These are phyloP conservation scores for Neolamprologus toae DNA, from an alignment of 2,113 vertebrate genomes.

Conservation along the genomic window DNA sequence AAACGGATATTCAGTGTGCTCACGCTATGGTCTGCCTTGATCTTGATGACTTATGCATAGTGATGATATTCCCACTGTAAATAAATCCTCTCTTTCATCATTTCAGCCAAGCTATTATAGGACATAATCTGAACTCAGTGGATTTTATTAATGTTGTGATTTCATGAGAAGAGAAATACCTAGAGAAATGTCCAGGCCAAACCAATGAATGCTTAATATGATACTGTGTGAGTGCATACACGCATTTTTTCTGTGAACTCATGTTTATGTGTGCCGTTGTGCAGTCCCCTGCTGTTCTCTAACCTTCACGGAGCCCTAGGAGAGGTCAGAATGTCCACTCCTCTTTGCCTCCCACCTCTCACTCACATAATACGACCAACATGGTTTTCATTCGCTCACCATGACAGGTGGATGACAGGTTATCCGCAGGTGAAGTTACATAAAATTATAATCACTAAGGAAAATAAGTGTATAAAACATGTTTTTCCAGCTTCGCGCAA, in stretches of 20 bases:
- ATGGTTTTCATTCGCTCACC: neutral
- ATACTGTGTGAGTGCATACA: neutral
- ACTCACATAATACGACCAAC: neutral
- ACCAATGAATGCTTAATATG: neutral
- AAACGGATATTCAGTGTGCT: neutral
- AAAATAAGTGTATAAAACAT: neutral
- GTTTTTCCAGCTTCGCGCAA: neutral
- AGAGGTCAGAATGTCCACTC: constrained; percentile 7
- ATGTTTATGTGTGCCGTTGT: neutral
- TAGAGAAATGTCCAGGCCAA: neutral
- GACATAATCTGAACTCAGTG: neutral
- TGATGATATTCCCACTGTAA: neutral
- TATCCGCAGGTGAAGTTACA: neutral
- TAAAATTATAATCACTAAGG: neutral
- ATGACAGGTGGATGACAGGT: neutral
- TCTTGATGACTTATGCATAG: neutral
- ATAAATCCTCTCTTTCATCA: neutral
- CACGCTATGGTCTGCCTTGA: neutral
- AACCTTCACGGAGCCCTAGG: neutral
- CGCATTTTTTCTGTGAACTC: neutral
- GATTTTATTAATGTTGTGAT: neutral
- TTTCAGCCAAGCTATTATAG: neutral
- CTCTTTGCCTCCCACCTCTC: neutral
- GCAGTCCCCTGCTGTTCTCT: neutral
- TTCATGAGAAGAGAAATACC: neutral